These are phyloP conservation scores for Tauraco erythrolophus DNA, from an alignment of 2,113 vertebrate genomes.

Conservation along the genomic window DNA sequence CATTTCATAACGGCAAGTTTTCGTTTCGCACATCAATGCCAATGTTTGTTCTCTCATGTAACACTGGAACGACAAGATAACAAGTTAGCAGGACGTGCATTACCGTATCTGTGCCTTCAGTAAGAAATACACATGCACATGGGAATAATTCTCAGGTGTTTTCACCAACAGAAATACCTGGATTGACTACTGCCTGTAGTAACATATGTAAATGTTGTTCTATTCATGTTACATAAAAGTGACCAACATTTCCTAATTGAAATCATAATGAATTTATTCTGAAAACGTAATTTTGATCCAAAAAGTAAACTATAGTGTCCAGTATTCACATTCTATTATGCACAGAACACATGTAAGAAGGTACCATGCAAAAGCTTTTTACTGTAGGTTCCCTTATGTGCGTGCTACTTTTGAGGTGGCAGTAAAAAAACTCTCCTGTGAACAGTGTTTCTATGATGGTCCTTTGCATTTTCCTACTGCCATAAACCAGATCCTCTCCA, in stretches of 20 bases:
- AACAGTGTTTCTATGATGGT: background rate
- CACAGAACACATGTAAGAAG: background rate
- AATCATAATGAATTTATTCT: background rate
- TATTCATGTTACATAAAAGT: background rate
- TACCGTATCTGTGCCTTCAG: background rate
- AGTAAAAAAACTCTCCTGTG: background rate
- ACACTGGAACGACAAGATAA: background rate
- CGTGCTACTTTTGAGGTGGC: background rate
- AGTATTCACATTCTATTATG: background rate
- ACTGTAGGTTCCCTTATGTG: background rate
- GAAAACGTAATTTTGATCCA: background rate
- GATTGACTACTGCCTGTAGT: background rate
- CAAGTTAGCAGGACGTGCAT: background rate
- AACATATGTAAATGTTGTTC: background rate
- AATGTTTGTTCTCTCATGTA: background rate
- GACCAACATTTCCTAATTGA: background rate
- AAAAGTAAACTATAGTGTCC: background rate
- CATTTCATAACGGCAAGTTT: background rate
- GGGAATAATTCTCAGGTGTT: background rate
- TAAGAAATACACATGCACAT: background rate
- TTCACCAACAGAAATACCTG: background rate
- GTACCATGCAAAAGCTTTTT: background rate
- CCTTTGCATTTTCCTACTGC: background rate
- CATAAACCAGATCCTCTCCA: background rate
- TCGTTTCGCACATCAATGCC: background rate